Evolutionary conservation across 2,888 invertebrate species (phyloP), one percentile per base, ranked within the genome.

Genomic region (Eurytoma californica): DNA sequence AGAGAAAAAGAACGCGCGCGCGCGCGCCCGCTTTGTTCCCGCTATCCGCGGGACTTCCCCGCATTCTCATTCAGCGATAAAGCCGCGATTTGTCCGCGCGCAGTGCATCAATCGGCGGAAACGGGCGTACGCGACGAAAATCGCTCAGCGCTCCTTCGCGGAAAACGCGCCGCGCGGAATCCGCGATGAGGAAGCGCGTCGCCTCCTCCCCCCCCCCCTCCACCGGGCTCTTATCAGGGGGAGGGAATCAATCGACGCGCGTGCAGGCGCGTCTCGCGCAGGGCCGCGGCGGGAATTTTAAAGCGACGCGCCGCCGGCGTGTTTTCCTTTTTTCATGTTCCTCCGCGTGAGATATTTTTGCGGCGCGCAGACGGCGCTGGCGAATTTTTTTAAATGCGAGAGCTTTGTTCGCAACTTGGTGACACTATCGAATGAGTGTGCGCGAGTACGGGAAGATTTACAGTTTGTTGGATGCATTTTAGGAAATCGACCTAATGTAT

Each of bases 81-180:
- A 63, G 24, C 18, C 51, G 20, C 24, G 58, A 68, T 60, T 68
- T 51, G 61, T 67, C 18, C 30, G 18, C 28, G n/a, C 20, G 18
- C 53, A 53, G 24, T 51, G 53, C 55, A 70, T 70, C 65, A 70
- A 79, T 79, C 70, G 70, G 55, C 79, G 74, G 79, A 79, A 79
- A 74, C 70, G 70, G 66, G 63, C 30, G 58, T 72, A 69, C 69
- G 74, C 69, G 68, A 68, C 57, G 63, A 73, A 78, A 78, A 78
- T 72, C 68, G 69, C 49, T 18, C 24, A 13, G 39, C 24, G 20
- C 13, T 14, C 69, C 20, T 72, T 72, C 72, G 72, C 61, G 60
- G 72, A 72, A 72, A 61, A 60, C 24, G 61, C 61, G 61, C 18
- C 49, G 51, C 72, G 24, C 28, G 72, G 72, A 72, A 72, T 72